These are phyloP conservation scores for Willowsia nigromaculata DNA, from an alignment of 2,888 invertebrate genomes.

Conservation along the genomic window DNA sequence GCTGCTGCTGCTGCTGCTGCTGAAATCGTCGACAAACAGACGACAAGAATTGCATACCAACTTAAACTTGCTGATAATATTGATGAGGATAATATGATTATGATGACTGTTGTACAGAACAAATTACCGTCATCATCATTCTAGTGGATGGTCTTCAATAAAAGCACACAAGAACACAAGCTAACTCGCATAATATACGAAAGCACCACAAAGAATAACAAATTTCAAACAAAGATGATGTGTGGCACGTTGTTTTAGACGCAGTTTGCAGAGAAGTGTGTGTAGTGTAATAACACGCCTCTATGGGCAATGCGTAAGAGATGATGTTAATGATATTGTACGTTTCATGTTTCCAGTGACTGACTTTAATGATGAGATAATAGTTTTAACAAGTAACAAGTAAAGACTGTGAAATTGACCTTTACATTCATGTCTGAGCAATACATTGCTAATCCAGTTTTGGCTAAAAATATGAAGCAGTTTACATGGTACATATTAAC, in stretches of 20 bases:
- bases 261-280: too few relatives aligned
- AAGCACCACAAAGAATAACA: background rate
- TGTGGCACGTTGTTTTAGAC: background rate
- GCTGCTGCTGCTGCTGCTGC: too few relatives aligned
- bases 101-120: background rate
- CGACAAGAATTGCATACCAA: constrained; percentile 30
- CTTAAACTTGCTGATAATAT: background rate
- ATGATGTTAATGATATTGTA: background rate
- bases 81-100: background rate
- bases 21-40: background rate
- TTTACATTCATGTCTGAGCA: background rate
- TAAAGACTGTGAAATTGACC: constrained; percentile 15
- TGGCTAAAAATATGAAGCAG: background rate
- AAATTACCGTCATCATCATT: background rate
- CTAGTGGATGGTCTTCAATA: background rate
- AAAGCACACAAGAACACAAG: background rate
- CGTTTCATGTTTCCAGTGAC: constrained; percentile 55
- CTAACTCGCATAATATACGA: background rate
- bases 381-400: background rate
- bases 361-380: constrained; percentile 51
- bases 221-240: background rate
- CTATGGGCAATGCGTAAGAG: background rate
- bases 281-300: background rate
- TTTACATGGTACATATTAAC: background rate
- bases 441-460: constrained; percentile 44